Conservation (phyloP, 1,140 invertebrate genomes). For the Drosophila pallidifrons region DNA sequence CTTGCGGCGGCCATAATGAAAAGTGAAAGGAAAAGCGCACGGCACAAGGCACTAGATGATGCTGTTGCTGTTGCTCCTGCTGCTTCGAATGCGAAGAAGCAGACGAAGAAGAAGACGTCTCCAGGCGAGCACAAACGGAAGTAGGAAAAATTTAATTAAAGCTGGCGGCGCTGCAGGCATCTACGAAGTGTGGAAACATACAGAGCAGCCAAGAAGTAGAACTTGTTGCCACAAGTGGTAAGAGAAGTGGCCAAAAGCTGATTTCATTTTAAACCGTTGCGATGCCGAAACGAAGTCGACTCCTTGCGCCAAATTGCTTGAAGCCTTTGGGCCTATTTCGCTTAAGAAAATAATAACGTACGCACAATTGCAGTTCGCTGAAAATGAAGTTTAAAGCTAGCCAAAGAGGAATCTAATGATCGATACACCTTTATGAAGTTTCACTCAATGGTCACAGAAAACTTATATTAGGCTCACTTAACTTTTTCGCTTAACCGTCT, state of each 20-base stretch:
- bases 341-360: conserved; percentile 13
- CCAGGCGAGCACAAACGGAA: conserved; percentile 55
- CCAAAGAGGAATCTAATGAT: neutral
- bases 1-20: conserved; percentile 50
- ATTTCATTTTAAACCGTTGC: conserved; percentile 57
- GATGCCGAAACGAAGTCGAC: conserved; percentile 9
- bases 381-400: neutral
- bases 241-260: conserved; percentile 41
- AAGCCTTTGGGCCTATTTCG: conserved; percentile 16
- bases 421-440: neutral
- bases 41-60: conserved; percentile 2
- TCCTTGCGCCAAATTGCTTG: conserved; percentile 2
- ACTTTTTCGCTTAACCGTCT: too few species aligned
- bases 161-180: conserved; percentile 61
- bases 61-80: neutral
- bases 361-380: neutral
- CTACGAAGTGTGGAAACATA: conserved; percentile 20
- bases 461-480: too few species aligned
- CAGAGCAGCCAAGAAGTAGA: conserved; percentile 13
- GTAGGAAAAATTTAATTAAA: conserved; percentile 81
- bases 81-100: neutral
- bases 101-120: neutral
- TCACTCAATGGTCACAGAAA: too few species aligned
- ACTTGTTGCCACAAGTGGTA: conserved; percentile 29
- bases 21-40: conserved; percentile 64